A percentile compares a stretch with the other conserved stretches of the same genome.
phyloP scores from a whole-genome alignment of 2,888 invertebrate genomes.

The Platypus cylindrus region DNA sequence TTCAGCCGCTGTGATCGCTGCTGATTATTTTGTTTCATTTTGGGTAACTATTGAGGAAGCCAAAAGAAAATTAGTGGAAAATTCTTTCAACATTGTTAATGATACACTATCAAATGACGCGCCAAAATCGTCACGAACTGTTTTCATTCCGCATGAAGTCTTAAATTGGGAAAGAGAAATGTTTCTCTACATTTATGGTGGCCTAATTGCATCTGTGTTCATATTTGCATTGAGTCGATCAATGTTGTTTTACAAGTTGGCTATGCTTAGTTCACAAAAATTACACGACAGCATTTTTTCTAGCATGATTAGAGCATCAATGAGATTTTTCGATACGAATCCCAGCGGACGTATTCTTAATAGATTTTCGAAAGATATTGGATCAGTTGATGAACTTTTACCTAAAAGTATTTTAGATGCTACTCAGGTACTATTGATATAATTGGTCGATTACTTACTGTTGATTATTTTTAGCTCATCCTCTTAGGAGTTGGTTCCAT shows the following conservation, averaged over 20 bases:
- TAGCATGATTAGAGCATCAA: slow-evolving; percentile 40
- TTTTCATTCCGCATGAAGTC: not conserved
- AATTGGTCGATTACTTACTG: not conserved
- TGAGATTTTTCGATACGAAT: slow-evolving; percentile 74
- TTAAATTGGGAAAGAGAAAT: slow-evolving; percentile 21
- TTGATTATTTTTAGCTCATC: slow-evolving; percentile 31
- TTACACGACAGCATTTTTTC: slow-evolving; percentile 61
- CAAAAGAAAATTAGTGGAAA: not conserved
- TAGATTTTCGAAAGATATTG: slow-evolving; percentile 73
- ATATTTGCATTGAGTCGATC: slow-evolving; percentile 45
- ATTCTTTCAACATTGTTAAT: not conserved
- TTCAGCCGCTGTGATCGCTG: not conserved
- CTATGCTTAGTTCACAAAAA: slow-evolving; percentile 49
- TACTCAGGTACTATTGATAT: slow-evolving; percentile 36
- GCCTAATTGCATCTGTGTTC: slow-evolving; percentile 39
- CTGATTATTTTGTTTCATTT: slow-evolving; percentile 60
- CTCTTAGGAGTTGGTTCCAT: slow-evolving; percentile 40
- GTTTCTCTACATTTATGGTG: slow-evolving; percentile 50
- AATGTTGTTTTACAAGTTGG: slow-evolving; percentile 48
- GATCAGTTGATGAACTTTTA: slow-evolving; percentile 61
- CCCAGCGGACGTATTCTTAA: slow-evolving; percentile 69
- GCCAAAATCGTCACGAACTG: not conserved
- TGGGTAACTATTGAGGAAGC: slow-evolving; percentile 41
- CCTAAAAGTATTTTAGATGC: slow-evolving; percentile 54
- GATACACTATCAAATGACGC: not conserved